Evolutionary conservation across 2,888 invertebrate species (phyloP), one percentile per base, ranked within the genome.

Genomic region (Dromius quadrimaculatus): DNA sequence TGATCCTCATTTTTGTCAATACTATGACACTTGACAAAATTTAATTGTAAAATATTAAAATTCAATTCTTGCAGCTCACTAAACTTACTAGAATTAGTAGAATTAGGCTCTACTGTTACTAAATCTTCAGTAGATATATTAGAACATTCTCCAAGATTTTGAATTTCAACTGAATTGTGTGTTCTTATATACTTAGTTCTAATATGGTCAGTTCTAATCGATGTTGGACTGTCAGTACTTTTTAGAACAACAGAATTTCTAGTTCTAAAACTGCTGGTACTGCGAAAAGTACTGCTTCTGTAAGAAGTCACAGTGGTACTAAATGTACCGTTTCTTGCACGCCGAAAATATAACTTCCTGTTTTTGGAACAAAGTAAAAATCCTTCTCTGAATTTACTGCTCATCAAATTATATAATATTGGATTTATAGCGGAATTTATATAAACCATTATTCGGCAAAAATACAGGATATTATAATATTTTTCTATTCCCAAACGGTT

Each of bases 361-460:
- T 84, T 85, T 74, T 87, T 84, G 41, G 88, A 86, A 77, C 89
- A 92, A 0, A 92, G 85, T 68, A 90, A 85, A 77, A 94, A 94
- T 0, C 93, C 93, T 68, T 89, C 87, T 1, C 95, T 88, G 79
- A 96, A 96, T 83, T 94, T 95, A 1, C 94, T 93, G 41, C 94
- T 94, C 92, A 95, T 94, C 73, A 95, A 84, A 80, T 95, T 95
- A 80, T 96, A 96, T n/a, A 96, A 84, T 75, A 95, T 92, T 0
- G 95, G 95, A 82, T 96, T 95, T 74, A 94, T 88, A 38, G 94
- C 95, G 2, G 95, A 95, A 82, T 96, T 95, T 72, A 95, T 85
- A 78, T 95, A 95, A 63, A 93, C 84, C 92, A 95, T 92, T 57
- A 94, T 90, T 74, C 95, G 87, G 73, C 92, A 92, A 79, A 94